Base-by-base conservation (phyloP, 1,140 invertebrate species). In the Plodia interpunctella region DNA sequence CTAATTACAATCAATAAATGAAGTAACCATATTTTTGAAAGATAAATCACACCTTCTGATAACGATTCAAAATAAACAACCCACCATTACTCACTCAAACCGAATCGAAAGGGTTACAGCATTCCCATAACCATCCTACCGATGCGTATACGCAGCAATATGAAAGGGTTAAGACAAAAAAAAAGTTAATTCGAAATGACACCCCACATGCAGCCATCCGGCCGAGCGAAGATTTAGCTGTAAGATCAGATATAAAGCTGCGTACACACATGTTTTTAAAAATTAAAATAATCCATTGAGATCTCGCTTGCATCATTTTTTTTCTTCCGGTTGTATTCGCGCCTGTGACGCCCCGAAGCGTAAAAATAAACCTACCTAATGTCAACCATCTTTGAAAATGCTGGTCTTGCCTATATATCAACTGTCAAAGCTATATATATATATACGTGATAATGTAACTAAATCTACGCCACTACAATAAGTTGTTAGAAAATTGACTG, bases 121-220 rank as follows among this genome's bases (percentile, higher is more conserved):
- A 80, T 84, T 83, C 81, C 78, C 81, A 86, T 78, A 76, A 57
- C 60, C 53, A n/a, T 44, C 21, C 21, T 25, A 25, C 21, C 21
- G 21, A 25, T 25, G 21, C 21, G 21, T 60, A 60, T 73, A 78
- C 80, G 71, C 78, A 75, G 70, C 68, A 84, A 81, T 82, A 81
- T 73, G 73, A 82, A 83, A 80, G 77, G 80, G 78, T 78, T 82
- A 76, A 79, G 66, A 77, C 62, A 77, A 86, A 83, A 77, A 86
- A 83, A 86, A 78, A 75, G 71, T 83, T 84, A 75, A 84, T 83
- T 82, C 77, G 73, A 79, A 80, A 78, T 83, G 77, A 82, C 81
- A 84, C 74, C 76, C 73, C 83, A 88, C 70, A 82, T 85, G 81
- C 58, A 80, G 64, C 66, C 78, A 83, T 83, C 80, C 82, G 83